Conservation (phyloP, 2,888 invertebrate genomes). For the Caenorhabditis sp. region DNA sequence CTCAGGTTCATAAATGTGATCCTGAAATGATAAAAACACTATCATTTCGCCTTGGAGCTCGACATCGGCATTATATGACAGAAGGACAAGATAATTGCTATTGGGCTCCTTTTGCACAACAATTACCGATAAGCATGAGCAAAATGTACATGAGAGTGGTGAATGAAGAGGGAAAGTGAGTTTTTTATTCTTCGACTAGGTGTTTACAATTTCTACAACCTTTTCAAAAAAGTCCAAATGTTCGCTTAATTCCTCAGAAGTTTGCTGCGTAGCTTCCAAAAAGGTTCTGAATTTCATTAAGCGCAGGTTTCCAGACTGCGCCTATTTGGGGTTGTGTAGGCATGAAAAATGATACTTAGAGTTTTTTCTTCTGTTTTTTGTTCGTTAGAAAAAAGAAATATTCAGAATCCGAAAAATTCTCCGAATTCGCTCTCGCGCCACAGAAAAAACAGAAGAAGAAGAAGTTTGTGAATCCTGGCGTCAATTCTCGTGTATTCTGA, state of each 20-base stretch:
- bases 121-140: conserved; percentile 53
- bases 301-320: no score
- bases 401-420: conserved; percentile 49
- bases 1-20: conserved; percentile 51
- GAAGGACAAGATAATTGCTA: conserved; percentile 58
- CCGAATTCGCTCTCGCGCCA: conserved; percentile 44
- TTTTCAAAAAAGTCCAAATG: no score
- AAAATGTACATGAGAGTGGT: conserved; percentile 50
- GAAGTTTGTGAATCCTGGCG: conserved; percentile 56
- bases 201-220: not conserved
- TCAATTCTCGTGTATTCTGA: conserved; percentile 49
- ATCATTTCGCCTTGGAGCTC: conserved; percentile 53
- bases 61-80: conserved; percentile 53
- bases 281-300: no score
- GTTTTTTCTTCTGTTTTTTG: no score
- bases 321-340: no score
- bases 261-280: no score
- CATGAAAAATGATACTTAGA: no score
- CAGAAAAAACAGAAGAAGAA: conserved; percentile 53
- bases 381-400: no score
- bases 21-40: conserved; percentile 55
- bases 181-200: not conserved
- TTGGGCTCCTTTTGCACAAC: conserved; percentile 60
- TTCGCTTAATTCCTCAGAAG: no score
- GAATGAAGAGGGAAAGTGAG: conserved; percentile 46